phyloP scores from a whole-genome alignment of 2,113 vertebrate species.

The Narcine bancroftii region DNA sequence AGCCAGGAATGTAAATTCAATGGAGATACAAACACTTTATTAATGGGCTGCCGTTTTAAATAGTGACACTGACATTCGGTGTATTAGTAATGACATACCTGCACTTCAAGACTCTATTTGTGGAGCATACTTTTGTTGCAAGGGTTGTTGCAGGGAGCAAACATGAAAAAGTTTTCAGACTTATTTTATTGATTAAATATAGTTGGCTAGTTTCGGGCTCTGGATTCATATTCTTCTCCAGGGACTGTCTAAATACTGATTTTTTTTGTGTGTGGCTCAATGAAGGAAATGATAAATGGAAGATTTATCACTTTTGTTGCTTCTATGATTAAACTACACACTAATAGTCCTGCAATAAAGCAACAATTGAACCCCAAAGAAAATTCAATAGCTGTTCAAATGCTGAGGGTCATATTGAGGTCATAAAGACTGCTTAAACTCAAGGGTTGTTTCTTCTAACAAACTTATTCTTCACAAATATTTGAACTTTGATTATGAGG shows the following conservation, averaged over 20 bases:
- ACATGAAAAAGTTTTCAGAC: background rate
- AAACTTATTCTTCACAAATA: background rate
- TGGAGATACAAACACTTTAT: background rate
- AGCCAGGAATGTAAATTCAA: background rate
- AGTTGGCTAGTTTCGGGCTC: too few relatives aligned
- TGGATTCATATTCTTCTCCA: too few relatives aligned
- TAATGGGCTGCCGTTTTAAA: background rate
- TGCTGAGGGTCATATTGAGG: background rate
- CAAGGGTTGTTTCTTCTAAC: background rate
- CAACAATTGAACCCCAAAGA: background rate
- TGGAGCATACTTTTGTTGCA: background rate
- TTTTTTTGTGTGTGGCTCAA: too few relatives aligned
- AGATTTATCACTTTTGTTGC: background rate
- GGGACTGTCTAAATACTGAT: too few relatives aligned
- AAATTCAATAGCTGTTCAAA: background rate
- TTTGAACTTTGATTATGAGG: too few relatives aligned
- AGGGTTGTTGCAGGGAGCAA: too few relatives aligned
- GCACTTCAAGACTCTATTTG: background rate
- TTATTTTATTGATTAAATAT: background rate
- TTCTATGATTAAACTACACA: background rate
- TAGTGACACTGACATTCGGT: background rate
- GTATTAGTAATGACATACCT: too few relatives aligned
- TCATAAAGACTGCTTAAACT: background rate
- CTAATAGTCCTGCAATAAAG: too few relatives aligned
- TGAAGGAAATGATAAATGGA: too few relatives aligned